phyloP scores from a whole-genome alignment of 2,888 invertebrate genomes.

The Parthenolecanium corni region DNA sequence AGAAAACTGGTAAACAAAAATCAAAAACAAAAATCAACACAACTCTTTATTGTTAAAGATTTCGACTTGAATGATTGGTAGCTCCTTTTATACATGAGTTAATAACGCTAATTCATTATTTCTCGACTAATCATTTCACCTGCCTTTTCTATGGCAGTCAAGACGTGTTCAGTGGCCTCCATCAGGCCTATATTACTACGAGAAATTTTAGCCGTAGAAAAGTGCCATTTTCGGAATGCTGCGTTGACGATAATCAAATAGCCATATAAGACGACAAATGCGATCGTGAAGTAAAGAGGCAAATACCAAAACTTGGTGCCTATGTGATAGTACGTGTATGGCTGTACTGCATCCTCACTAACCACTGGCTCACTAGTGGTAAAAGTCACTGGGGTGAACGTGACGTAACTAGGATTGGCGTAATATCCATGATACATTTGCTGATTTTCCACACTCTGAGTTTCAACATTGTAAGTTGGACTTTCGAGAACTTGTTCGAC shows the following conservation, averaged over 20 bases:
- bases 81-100: too few relatives aligned
- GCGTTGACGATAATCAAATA: constrained; percentile 47
- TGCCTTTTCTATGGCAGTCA: not conserved
- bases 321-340: constrained; percentile 48
- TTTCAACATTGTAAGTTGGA: too few relatives aligned
- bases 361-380: not conserved
- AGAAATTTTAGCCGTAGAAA: too few relatives aligned
- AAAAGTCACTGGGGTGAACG: constrained; percentile 2
- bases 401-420: constrained; percentile 4
- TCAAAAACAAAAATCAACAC: too few relatives aligned
- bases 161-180: not conserved
- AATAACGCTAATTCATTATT: too few relatives aligned
- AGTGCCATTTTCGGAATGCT: not conserved
- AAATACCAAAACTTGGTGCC: constrained; percentile 49
- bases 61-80: too few relatives aligned
- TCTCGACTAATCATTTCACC: not conserved
- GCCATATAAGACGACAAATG: constrained; percentile 51
- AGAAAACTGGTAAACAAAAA: too few relatives aligned
- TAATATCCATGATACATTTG: not conserved
- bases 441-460: not conserved
- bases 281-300: constrained; percentile 64
- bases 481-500: not conserved
- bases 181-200: not conserved
- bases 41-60: too few relatives aligned
- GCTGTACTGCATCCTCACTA: not conserved